Base-by-base conservation (phyloP, 2,113 vertebrate genomes). In the Mobula hypostoma region DNA sequence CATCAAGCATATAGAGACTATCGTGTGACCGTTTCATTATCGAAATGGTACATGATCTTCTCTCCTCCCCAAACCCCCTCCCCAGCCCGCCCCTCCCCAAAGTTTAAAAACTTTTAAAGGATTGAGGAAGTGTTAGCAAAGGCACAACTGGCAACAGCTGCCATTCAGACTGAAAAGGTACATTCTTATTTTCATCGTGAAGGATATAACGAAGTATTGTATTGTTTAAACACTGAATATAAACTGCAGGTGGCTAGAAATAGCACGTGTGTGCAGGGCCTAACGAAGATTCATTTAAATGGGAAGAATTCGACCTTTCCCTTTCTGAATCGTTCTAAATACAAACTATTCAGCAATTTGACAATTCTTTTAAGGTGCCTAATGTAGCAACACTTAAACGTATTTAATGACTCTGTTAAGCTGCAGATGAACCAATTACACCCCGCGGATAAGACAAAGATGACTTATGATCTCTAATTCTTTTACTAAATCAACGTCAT, bases 381-480 rank as follows among this genome's bases (percentile, higher is more conserved):
- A 95, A 94, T 94, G 94, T 95, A 94, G 92, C 24, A 1, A 94
- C 56, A 95, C 94, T 78, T 96, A 96, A 96, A 96, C 32, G 95
- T 93, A 82, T 95, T 95, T 97, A 96, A 96, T 96, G 96, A 95
- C 94, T 93, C 96, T 95, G 96, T 97, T 97, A 97, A 97, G 96
- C 96, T 94, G 94, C 95, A 95, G 96, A 95, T 94, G 96, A 95
- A 96, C 96, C 95, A 97, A 96, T 96, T 94, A 96, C 94, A 94
- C 96, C 95, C 77, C 95, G 95, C 94, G 96, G 95, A 94, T 94
- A 96, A 96, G 95, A 94, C 91, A 94, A 95, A 96, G 94, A 96
- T 97, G 97, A 97, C 97, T 97, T 97, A 97, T 96, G 97, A 83
- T 95, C 96, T 95, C 95, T 97, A 97, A 97, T 97, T 96, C 95